Conservation (phyloP, 1,140 invertebrate species). For the Drosophila ambigua region DNA sequence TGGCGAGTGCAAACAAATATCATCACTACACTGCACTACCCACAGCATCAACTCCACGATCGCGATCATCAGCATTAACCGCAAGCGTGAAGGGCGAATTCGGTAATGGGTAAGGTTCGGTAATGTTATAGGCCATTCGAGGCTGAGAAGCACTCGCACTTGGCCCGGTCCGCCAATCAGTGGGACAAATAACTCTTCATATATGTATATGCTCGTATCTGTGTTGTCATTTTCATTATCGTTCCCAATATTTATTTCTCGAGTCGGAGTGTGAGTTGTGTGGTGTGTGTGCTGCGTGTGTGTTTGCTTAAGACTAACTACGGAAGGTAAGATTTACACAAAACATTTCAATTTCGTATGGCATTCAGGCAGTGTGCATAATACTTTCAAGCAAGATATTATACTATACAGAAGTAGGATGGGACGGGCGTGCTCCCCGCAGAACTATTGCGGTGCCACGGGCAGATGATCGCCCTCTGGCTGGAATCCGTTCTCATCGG, state of each 20-base stretch:
- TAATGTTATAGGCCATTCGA: slow-evolving; percentile 74
- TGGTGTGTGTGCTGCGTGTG: not conserved
- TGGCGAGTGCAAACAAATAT: slow-evolving; percentile 64
- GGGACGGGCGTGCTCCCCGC: not conserved
- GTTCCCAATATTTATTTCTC: slow-evolving; percentile 46
- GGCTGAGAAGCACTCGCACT: slow-evolving; percentile 55
- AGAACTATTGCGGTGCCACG: slow-evolving; percentile 84
- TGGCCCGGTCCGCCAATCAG: not conserved
- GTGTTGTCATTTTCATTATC: slow-evolving; percentile 48
- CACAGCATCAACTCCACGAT: slow-evolving; percentile 8
- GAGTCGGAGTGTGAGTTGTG: slow-evolving; percentile 3
- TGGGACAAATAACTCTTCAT: slow-evolving; percentile 14
- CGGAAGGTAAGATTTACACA: slow-evolving; percentile 27
- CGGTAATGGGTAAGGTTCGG: slow-evolving; percentile 26
- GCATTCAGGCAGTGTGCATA: slow-evolving; percentile 55
- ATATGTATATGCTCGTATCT: slow-evolving; percentile 9
- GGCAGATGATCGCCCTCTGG: slow-evolving; percentile 86
- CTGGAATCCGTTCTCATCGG: slow-evolving; percentile 89
- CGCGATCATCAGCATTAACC: slow-evolving; percentile 44
- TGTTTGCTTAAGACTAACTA: slow-evolving; percentile 55
- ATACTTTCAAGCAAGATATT: slow-evolving; percentile 55
- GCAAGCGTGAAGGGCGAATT: slow-evolving; percentile 74
- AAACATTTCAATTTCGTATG: slow-evolving; percentile 53
- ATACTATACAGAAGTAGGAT: slow-evolving; percentile 2
- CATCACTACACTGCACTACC: slow-evolving; percentile 8